phyloP scores from a whole-genome alignment of 2,888 invertebrate genomes.

The Nipponacmea schrenckii region DNA sequence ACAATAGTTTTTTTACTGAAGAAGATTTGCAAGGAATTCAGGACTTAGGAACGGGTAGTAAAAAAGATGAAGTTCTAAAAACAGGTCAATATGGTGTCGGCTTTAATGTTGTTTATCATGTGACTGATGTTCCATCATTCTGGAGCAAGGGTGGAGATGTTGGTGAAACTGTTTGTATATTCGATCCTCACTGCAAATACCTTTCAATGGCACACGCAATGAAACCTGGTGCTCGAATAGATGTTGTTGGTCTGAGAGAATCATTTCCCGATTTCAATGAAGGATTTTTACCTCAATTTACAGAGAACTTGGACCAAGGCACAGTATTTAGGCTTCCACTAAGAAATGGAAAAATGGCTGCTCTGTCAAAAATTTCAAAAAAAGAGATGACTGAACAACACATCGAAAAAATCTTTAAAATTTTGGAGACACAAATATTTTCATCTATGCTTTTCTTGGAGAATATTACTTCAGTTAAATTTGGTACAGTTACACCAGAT shows the following conservation, averaged over 20 bases:
- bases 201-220: conserved; percentile 37
- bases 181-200: conserved; percentile 58
- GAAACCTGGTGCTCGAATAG: conserved; percentile 33
- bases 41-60: conserved; percentile 48
- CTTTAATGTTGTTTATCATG: conserved; percentile 55
- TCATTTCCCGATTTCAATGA: conserved; percentile 18
- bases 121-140: conserved; percentile 54
- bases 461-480: conserved; percentile 43
- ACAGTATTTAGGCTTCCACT: conserved; percentile 55
- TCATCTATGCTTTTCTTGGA: conserved; percentile 58
- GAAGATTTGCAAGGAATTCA: conserved; percentile 47
- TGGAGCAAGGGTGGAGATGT: conserved; percentile 38
- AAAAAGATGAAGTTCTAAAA: conserved; percentile 44
- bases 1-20: conserved; percentile 45
- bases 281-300: conserved; percentile 11
- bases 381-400: not conserved
- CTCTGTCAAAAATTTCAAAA: conserved; percentile 36
- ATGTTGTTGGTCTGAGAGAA: not conserved
- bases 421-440: conserved; percentile 18
- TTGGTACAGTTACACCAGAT: conserved; percentile 29
- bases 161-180: conserved; percentile 53
- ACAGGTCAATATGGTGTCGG: conserved; percentile 57
- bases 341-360: conserved; percentile 42
- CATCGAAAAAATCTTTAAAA: conserved; percentile 5
- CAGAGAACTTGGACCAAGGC: conserved; percentile 8